These are phyloP conservation scores for Illadopsis cleaveri DNA, from an alignment of 2,113 vertebrate species.

Conservation along the genomic window DNA sequence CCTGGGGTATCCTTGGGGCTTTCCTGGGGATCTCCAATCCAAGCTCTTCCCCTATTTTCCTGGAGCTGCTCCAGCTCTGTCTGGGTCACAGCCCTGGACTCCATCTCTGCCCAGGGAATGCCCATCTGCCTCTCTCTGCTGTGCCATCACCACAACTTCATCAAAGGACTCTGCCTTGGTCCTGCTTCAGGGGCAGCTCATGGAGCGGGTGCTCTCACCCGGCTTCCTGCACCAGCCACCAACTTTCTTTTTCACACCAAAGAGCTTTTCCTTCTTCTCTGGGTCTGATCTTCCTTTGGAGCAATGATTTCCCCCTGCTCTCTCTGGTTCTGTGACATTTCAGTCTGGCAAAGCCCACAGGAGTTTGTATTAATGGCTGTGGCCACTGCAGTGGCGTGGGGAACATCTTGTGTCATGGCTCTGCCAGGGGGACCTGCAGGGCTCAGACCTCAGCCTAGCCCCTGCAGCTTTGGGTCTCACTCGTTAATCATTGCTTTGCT, in stretches of 20 bases:
- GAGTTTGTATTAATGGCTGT: background rate
- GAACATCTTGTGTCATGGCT: accelerated
- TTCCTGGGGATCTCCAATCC: background rate
- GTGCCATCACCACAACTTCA: background rate
- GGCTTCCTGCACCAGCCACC: accelerated
- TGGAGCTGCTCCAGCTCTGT: background rate
- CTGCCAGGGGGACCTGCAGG: background rate
- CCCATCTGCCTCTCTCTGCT: background rate
- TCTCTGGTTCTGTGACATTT: accelerated
- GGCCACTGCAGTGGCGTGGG: accelerated
- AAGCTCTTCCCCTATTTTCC: background rate
- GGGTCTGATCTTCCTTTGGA: background rate
- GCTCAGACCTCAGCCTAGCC: background rate
- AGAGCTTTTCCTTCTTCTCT: background rate
- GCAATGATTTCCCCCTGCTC: accelerated
- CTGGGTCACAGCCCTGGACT: background rate
- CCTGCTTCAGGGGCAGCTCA: background rate
- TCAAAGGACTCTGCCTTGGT: background rate
- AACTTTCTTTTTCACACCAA: accelerated
- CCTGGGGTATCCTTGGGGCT: background rate
- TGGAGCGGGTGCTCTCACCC: background rate
- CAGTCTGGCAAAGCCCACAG: background rate
- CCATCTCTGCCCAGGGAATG: background rate
- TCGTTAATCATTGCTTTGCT: background rate
- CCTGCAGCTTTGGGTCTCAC: background rate